Percentiles rank a stretch among this genome's conserved stretches.
Conservation (phyloP, 1,140 invertebrate species). For the Drosophila kurseongensis region DNA sequence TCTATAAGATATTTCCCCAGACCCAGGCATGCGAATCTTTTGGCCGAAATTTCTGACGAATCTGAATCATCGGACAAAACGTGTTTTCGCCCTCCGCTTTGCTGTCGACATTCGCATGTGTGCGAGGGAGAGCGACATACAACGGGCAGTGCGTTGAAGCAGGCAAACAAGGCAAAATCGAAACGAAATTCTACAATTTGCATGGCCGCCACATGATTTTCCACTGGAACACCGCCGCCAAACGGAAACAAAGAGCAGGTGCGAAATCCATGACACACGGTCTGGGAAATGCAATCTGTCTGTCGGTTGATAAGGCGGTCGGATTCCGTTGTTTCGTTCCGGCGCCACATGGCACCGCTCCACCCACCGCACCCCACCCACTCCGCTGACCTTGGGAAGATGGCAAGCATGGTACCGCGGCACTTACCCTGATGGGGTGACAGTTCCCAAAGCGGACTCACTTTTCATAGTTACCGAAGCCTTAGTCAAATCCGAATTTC, state of each 20-base stretch:
- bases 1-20: constrained; percentile 10
- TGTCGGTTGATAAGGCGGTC: constrained; percentile 25
- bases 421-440: neutral
- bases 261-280: constrained; percentile 64
- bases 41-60: constrained; percentile 14
- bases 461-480: neutral
- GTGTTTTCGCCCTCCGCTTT: constrained; percentile 72
- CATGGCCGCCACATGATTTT: constrained; percentile 37
- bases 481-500: no score
- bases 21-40: constrained; percentile 4
- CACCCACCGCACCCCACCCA: constrained; percentile 7
- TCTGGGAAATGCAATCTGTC: constrained; percentile 66
- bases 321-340: constrained; percentile 14
- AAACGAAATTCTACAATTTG: constrained; percentile 31
- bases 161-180: constrained; percentile 21
- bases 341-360: constrained; percentile 15
- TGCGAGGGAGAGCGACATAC: neutral
- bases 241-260: constrained; percentile 79
- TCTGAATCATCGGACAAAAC: constrained; percentile 71
- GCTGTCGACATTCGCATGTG: constrained; percentile 56
- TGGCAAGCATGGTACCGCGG: constrained; percentile 20
- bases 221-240: constrained; percentile 30
- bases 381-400: constrained; percentile 37
- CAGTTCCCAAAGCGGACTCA: neutral
- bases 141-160: constrained; percentile 20